phyloP scores from a whole-genome alignment of 1,140 invertebrate genomes.

The Ganaspis sp. region DNA sequence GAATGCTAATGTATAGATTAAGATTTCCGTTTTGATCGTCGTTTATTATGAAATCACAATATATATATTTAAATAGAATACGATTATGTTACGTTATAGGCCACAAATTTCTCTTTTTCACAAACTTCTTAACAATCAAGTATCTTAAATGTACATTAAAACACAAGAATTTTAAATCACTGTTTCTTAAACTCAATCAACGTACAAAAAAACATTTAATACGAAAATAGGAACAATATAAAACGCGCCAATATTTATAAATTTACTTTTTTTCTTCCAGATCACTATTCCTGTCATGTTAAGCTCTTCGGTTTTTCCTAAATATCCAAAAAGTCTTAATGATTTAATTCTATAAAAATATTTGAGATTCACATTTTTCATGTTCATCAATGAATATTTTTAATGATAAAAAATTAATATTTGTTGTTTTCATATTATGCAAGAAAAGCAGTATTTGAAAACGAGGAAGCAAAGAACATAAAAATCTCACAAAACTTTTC shows the following conservation, averaged over 20 bases:
- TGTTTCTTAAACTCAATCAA: neutral
- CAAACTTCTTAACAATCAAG: neutral
- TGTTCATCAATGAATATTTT: too few relatives aligned
- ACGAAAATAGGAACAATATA: neutral
- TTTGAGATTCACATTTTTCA: neutral
- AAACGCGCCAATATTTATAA: neutral
- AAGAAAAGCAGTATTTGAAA: too few relatives aligned
- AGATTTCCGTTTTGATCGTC: slow-evolving; percentile 8
- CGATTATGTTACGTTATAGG: slow-evolving; percentile 23
- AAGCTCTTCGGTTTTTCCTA: neutral
- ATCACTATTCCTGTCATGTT: neutral
- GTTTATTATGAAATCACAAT: slow-evolving; percentile 7
- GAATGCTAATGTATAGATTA: neutral
- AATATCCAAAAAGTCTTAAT: neutral
- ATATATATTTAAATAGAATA: neutral
- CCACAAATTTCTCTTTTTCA: slow-evolving; percentile 8
- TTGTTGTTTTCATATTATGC: too few relatives aligned
- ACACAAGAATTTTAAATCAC: neutral
- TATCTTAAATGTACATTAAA: neutral
- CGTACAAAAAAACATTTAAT: neutral
- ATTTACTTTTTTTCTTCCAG: neutral
- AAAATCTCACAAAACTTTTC: neutral
- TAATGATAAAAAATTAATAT: too few relatives aligned
- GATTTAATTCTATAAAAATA: neutral
- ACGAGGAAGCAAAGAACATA: neutral